Conservation (phyloP, 2,888 invertebrate genomes). For the Drosophila cyrtoloma region DNA sequence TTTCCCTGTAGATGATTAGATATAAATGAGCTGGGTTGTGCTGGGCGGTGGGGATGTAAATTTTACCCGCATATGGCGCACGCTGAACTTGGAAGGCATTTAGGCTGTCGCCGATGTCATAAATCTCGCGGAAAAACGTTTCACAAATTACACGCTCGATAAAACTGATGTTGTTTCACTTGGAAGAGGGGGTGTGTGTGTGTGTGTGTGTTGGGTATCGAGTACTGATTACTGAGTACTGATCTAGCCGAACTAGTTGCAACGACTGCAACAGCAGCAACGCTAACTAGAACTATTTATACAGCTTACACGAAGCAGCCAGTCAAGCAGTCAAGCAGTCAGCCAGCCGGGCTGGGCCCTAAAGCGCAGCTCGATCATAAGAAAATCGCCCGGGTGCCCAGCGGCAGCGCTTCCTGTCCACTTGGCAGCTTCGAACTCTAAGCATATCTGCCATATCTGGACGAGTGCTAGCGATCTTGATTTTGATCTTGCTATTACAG, state of each 20-base stretch:
- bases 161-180: constrained; percentile 72
- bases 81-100: constrained; percentile 53
- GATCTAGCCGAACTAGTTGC: constrained; percentile 58
- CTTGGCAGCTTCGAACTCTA: constrained; percentile 22
- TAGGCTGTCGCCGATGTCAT: constrained; percentile 72
- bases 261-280: constrained; percentile 77
- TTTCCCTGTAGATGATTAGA: background rate
- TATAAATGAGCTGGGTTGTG: background rate
- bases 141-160: constrained; percentile 78
- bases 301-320: constrained; percentile 22
- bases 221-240: constrained; percentile 9
- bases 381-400: constrained; percentile 60
- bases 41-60: background rate
- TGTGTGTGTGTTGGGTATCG: constrained; percentile 4
- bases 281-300: constrained; percentile 65
- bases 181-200: constrained; percentile 9
- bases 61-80: constrained; percentile 54
- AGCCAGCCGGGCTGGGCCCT: constrained; percentile 53
- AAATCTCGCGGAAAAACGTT: constrained; percentile 63
- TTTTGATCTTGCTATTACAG: constrained; percentile 48
- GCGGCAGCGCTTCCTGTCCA: constrained; percentile 59
- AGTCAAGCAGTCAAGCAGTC: constrained; percentile 1
- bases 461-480: constrained; percentile 59
- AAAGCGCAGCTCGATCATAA: constrained; percentile 70
- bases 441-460: constrained; percentile 35